Base-by-base conservation (phyloP, 2,888 invertebrate genomes). In the Troilus luridus region DNA sequence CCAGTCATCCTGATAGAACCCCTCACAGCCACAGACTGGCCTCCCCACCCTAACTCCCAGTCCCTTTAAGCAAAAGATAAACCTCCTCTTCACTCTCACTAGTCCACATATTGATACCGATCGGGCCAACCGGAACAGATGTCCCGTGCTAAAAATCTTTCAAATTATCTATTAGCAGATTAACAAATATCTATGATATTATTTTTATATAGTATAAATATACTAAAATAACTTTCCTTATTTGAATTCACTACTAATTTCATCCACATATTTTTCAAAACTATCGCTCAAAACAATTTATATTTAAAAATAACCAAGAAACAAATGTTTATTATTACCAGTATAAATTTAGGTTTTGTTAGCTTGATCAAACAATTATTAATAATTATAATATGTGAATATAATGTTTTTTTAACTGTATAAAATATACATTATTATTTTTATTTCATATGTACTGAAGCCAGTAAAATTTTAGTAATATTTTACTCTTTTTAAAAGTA, bases 21-120 rank as follows among this genome's bases (percentile, higher is more conserved):
- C 81, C 85, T 90, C 81, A 90, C 90, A 85, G 85, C 81, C 90
- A 85, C 85, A 85, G 85, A 90, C 90, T 90, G 88, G 88, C 88
- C 88, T 81, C 90, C 90, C 58, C 81, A 41, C 77, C 88, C 88
- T 81, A 6, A 81, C 58, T 27, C 54, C 17, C 72, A 27, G 56
- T 60, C 54, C 67, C 90, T 90, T 90, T 90, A 90, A 77, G 54
- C 77, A 72, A 77, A 24, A 90, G 90, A 89, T 89, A 89, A 64
- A 64, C 89, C 89, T 41, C 89, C 67, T 72, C 72, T 77, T 72
- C 90, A 64, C 90, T 64, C 89, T 89, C 89, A 89, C 67, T 54
- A 89, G 89, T 64, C 64, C 85, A 56, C 56, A 58, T n/a, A 41
- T 58, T 85, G 56, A 85, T 54, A 56, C 85, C 41, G 21, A n/a